Conservation (phyloP, 2,113 vertebrate genomes). For the Neogobius melanostomus region DNA sequence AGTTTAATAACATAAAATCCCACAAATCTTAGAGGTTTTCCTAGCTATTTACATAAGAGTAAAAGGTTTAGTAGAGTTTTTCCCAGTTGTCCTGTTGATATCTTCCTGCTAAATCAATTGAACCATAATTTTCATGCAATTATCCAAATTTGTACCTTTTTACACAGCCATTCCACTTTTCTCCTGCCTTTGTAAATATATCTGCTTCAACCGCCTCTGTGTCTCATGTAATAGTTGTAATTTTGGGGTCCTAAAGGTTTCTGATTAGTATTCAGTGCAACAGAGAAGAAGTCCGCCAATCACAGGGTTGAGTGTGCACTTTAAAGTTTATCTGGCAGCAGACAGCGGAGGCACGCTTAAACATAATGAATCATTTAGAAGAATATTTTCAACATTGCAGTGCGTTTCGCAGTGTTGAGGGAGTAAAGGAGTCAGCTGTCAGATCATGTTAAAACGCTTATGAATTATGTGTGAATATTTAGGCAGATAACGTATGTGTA, state of each 20-base stretch:
- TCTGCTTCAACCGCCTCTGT: neutral
- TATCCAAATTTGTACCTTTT: neutral
- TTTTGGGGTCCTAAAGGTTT: conserved; percentile 13
- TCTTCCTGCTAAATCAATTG: neutral
- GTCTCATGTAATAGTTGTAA: neutral
- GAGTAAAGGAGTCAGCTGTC: conserved; percentile 25
- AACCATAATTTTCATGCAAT: neutral
- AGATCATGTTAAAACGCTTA: neutral
- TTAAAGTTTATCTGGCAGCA: conserved; percentile 54
- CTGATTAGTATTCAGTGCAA: conserved; percentile 44
- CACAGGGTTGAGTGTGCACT: conserved; percentile 44
- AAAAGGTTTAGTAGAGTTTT: no score
- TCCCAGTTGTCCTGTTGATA: neutral
- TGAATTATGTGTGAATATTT: neutral
- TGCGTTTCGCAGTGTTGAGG: neutral
- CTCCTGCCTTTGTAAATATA: neutral
- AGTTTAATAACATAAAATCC: no score
- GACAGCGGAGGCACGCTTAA: conserved; percentile 23
- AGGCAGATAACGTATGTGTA: neutral
- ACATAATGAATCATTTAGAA: conserved; percentile 29
- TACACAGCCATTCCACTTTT: neutral
- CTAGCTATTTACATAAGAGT: no score
- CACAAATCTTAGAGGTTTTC: no score
- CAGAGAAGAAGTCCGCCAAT: conserved; percentile 28
- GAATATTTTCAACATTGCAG: neutral